These are phyloP conservation scores for Epinephelus awoara DNA, from an alignment of 2,797 vertebrate species.

Conservation along the genomic window DNA sequence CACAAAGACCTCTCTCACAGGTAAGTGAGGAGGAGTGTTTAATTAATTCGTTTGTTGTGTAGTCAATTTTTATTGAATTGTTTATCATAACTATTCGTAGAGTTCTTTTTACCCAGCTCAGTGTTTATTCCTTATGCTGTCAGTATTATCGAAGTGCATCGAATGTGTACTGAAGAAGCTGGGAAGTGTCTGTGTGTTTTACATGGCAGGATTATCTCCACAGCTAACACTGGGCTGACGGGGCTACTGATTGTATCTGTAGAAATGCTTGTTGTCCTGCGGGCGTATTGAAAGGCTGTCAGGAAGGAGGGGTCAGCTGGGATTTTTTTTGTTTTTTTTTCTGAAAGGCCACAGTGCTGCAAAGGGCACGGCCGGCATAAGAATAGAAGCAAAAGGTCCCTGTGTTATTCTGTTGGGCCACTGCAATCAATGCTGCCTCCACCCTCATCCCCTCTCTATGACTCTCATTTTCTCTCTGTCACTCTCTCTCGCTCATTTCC, in stretches of 20 bases:
- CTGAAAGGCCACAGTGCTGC: constrained; percentile 65
- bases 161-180: constrained; percentile 44
- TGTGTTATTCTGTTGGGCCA: constrained; percentile 57
- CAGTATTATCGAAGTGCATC: constrained; percentile 41
- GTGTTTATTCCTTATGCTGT: neutral
- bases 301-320: constrained; percentile 64
- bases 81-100: constrained; percentile 26
- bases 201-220: constrained; percentile 64
- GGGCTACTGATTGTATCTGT: constrained; percentile 72
- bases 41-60: neutral
- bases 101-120: neutral
- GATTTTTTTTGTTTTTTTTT: constrained; percentile 62
- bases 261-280: constrained; percentile 74
- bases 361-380: constrained; percentile 73
- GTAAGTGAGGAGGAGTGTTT: constrained; percentile 76
- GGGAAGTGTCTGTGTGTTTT: constrained; percentile 53
- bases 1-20: constrained; percentile 89
- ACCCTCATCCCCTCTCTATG: constrained; percentile 43
- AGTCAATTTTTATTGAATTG: constrained; percentile 6
- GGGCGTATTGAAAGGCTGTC: constrained; percentile 76
- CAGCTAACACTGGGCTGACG: constrained; percentile 59
- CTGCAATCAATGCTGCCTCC: constrained; percentile 62
- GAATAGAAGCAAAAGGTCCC: constrained; percentile 74
- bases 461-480: constrained; percentile 51
- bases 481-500: constrained; percentile 33